A percentile compares a stretch with the other conserved stretches of the same genome.
Conservation (phyloP, 2,888 invertebrate species). For the Scaptomyza reducta region DNA sequence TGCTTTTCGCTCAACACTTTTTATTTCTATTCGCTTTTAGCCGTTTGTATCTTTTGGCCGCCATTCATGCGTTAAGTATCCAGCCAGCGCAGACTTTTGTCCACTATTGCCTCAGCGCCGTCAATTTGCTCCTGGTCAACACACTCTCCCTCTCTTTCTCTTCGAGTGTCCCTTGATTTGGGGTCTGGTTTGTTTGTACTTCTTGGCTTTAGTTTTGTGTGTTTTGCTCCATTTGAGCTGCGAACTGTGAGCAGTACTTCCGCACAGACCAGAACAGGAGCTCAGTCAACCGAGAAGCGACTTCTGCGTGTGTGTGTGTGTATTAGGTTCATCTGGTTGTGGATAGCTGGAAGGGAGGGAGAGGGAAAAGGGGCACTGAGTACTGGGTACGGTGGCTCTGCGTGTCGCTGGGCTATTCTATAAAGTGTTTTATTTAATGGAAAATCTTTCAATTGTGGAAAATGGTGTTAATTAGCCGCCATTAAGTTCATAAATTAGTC, state of each 20-base stretch:
- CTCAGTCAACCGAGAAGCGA: conserved; percentile 58
- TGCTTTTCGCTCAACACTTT: conserved; percentile 62
- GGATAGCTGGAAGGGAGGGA: neutral
- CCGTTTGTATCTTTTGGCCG: conserved; percentile 46
- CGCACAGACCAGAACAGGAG: conserved; percentile 33
- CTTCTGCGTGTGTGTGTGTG: conserved; percentile 4
- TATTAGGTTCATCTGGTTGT: conserved; percentile 3
- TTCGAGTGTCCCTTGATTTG: conserved; percentile 52
- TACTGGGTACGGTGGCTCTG: conserved; percentile 34
- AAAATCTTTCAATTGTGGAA: conserved; percentile 81
- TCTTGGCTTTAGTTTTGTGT: conserved; percentile 59
- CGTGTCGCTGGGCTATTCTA: conserved; percentile 75
- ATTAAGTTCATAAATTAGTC: conserved; percentile 80
- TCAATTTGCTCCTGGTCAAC: conserved; percentile 60
- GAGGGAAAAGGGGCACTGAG: neutral
- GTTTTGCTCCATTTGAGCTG: conserved; percentile 74
- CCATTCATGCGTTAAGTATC: conserved; percentile 77
- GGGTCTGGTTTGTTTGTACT: conserved; percentile 73
- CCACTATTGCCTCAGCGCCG: conserved; percentile 64
- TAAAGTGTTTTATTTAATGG: conserved; percentile 80
- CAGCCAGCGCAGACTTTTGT: conserved; percentile 59
- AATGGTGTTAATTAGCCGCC: conserved; percentile 79
- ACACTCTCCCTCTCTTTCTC: neutral
- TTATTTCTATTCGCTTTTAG: conserved; percentile 47
- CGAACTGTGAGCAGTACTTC: conserved; percentile 58